Conservation (phyloP, 2,113 vertebrate genomes). For the Gasterosteus aculeatus region DNA sequence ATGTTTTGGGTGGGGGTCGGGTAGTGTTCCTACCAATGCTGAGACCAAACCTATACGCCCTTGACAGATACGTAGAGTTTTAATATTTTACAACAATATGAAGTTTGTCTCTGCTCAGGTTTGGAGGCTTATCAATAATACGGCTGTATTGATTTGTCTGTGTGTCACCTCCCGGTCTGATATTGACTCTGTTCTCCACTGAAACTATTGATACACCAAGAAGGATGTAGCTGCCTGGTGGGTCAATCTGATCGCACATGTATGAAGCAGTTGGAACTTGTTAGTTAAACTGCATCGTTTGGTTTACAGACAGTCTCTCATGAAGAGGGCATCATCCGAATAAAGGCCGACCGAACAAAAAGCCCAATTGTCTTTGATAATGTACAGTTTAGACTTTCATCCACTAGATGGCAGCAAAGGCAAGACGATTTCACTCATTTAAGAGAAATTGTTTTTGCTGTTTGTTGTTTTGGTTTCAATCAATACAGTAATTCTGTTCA, state of each 20-base stretch:
- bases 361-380: neutral
- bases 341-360: neutral
- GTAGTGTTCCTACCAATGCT: no score
- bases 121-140: neutral
- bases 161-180: no score
- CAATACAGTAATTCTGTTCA: neutral
- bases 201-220: neutral
- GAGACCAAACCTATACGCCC: no score
- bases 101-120: neutral
- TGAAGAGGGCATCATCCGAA: neutral
- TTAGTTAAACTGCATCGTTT: neutral
- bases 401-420: constrained; percentile 57
- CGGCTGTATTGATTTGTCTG: neutral
- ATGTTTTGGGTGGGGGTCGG: no score
- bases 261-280: neutral
- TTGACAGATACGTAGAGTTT: no score
- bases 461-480: neutral
- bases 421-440: neutral
- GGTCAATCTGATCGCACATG: neutral
- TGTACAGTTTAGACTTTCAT: neutral
- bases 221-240: neutral
- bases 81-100: neutral
- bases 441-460: neutral
- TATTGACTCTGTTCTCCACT: neutral
- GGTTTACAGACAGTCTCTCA: neutral